Evolutionary conservation across 2,888 invertebrate genomes (phyloP), one percentile per base, ranked within the genome.

Genomic region (Auanema sp.): DNA sequence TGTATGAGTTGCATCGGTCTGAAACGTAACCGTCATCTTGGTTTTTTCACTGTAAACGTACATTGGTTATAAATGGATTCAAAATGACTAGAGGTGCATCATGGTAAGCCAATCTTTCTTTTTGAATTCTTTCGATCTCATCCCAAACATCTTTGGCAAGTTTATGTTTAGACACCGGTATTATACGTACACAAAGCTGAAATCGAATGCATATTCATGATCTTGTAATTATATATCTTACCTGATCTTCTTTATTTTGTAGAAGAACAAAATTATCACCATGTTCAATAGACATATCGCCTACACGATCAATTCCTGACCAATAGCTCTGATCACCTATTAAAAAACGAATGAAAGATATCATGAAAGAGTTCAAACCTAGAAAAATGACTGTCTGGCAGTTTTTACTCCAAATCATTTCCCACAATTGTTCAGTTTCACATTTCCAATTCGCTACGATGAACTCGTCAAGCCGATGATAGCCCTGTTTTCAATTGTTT

Each of bases 381-480:
- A 64, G 2, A 25, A 76, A 47, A 1, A 79, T 42, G n/a, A 79
- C 61, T 1, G 77, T 76, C 44, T 77, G 78, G 43, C 78, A 76
- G 51, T 69, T 69, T 58, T 65, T 61, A 21, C 74, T 62, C 79
- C 80, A 81, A n/a, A 78, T 68, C n/a, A 74, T 33, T 33, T 60
- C 64, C 80, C 79, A 81, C 6, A 81, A 63, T 14, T 78, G 76
- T 41, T 75, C 69, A 42, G 67, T 69, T 60, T 79, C 81, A 3
- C 61, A 47, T 8, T 59, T 54, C 78, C 79, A 79, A 51, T 68
- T 69, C 23, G 68, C 76, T 14, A 81, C 77, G 16, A 81, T 64
- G 53, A 81, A 82, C 58, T 82, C 82, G 41, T 83, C 77, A n/a
- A 66, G 58, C 47, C 81, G 67, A 65, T 82, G 81, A 57, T 79